Evolutionary conservation across 2,113 vertebrate genomes (phyloP).

Genomic region (Narcine bancroftii): DNA sequence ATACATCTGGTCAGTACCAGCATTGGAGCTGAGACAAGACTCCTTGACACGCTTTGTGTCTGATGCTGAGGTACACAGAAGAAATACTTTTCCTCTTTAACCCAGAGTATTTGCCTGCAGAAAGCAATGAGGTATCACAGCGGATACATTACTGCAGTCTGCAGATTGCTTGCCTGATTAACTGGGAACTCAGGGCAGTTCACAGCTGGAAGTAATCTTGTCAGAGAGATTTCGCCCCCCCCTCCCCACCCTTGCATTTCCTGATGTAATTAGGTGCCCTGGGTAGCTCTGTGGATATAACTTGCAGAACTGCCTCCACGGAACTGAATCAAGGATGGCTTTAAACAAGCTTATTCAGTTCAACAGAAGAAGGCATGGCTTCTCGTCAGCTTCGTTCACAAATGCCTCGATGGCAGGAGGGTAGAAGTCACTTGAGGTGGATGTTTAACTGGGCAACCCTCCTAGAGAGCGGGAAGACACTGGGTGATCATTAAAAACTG

Average conservation of each 20-base stretch:
- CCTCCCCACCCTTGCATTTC: not conserved
- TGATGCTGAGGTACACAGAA: not conserved
- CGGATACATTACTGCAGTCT: not conserved
- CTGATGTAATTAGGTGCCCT: slow-evolving; percentile 16
- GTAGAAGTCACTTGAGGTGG: not conserved
- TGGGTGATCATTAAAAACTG: not conserved
- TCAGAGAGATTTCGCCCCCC: not conserved
- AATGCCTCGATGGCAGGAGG: not conserved
- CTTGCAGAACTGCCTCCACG: not conserved
- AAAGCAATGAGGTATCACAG: not conserved
- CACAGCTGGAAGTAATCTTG: slow-evolving; percentile 31
- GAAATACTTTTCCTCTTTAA: not conserved
- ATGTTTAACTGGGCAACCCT: not conserved
- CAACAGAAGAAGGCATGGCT: too few relatives aligned
- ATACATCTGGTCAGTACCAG: too few relatives aligned
- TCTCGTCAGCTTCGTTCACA: not conserved
- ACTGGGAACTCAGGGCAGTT: not conserved
- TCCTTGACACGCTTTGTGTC: not conserved
- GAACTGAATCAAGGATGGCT: not conserved
- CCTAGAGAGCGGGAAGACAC: not conserved
- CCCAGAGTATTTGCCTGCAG: not conserved
- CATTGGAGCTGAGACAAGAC: not conserved
- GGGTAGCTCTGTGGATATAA: not conserved
- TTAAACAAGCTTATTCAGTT: not conserved
- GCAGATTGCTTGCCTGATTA: not conserved